These are phyloP conservation scores for Carassius auratus DNA, from an alignment of 2,113 vertebrate species.

Conservation along the genomic window DNA sequence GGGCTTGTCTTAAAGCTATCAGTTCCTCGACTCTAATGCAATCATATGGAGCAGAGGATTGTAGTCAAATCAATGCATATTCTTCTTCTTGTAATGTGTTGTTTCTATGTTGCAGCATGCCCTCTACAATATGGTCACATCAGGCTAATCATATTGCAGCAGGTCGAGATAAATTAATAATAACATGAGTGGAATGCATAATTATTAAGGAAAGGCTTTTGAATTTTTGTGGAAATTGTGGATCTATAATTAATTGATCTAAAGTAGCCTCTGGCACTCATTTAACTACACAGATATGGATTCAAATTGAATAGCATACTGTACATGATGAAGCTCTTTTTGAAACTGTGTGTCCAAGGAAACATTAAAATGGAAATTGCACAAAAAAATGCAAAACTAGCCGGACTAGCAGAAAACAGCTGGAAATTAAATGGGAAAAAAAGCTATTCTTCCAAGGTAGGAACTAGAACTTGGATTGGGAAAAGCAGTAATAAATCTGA, in stretches of 20 bases:
- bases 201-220: constrained; percentile 14
- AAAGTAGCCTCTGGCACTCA: neutral
- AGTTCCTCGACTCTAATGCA: neutral
- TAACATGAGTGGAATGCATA: neutral
- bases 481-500: neutral
- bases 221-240: neutral
- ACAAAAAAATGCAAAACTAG: neutral
- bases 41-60: neutral
- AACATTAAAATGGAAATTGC: neutral
- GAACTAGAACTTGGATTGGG: neutral
- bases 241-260: neutral
- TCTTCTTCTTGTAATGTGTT: neutral
- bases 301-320: neutral
- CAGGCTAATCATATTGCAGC: neutral
- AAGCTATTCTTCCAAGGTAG: neutral
- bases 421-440: neutral
- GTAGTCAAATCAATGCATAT: neutral
- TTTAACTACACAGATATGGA: neutral
- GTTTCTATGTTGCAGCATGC: neutral
- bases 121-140: neutral
- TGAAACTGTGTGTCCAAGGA: neutral
- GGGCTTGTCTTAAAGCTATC: neutral
- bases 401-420: neutral
- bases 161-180: neutral
- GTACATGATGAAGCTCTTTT: neutral